Evolutionary conservation across 2,113 vertebrate genomes (phyloP).

Genomic region (Taurulus bubalis): DNA sequence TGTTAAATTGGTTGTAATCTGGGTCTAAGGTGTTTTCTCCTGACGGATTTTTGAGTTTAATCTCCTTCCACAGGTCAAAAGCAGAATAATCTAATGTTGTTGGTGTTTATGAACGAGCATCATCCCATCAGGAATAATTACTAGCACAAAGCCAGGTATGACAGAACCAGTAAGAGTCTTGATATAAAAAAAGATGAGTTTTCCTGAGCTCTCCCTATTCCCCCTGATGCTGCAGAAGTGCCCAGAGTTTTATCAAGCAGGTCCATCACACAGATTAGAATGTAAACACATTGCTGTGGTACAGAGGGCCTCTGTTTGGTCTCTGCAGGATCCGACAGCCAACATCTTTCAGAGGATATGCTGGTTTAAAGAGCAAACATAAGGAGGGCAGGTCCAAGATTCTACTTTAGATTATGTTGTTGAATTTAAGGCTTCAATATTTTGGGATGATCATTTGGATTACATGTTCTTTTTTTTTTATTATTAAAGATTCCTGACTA

Average conservation of each 20-base stretch:
- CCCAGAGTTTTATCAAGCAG: slow-evolving; percentile 60
- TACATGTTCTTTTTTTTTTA: slow-evolving; percentile 20
- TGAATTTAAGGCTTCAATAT: not conserved
- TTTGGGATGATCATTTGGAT: not conserved
- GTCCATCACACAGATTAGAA: slow-evolving; percentile 72
- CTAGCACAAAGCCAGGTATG: slow-evolving; percentile 41
- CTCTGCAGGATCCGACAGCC: slow-evolving; percentile 33
- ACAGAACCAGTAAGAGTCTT: slow-evolving; percentile 33
- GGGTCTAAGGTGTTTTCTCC: slow-evolving; percentile 21
- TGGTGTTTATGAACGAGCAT: slow-evolving; percentile 19
- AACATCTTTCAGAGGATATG: slow-evolving; percentile 34
- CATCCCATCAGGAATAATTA: slow-evolving; percentile 3
- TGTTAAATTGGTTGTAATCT: slow-evolving; percentile 10
- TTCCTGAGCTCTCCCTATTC: slow-evolving; percentile 39
- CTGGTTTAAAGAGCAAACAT: slow-evolving; percentile 41
- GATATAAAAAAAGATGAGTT: not conserved
- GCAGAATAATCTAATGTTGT: slow-evolving; percentile 13
- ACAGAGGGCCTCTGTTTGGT: slow-evolving; percentile 29
- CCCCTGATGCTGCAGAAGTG: slow-evolving; percentile 61
- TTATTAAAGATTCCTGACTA: not conserved
- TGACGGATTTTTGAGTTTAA: slow-evolving; percentile 26
- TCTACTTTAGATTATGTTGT: slow-evolving; percentile 21
- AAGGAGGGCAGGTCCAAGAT: slow-evolving; percentile 11
- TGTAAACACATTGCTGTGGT: slow-evolving; percentile 62
- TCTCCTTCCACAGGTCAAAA: slow-evolving; percentile 15